Base-by-base conservation (phyloP, 1,140 invertebrate genomes). In the Drosophila asahinai region DNA sequence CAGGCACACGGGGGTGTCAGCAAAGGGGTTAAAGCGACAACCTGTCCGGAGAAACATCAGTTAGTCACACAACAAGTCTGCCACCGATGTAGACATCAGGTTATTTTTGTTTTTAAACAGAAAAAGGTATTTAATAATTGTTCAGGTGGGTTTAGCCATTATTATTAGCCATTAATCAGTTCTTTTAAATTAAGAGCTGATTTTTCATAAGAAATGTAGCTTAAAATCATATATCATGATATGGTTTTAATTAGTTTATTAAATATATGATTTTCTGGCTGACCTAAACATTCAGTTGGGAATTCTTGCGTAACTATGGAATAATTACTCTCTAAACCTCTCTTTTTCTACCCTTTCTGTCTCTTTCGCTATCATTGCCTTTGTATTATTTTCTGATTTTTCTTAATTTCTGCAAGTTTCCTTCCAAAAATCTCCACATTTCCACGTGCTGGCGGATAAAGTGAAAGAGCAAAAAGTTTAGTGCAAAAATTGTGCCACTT, bases 391-490 rank as follows among this genome's bases (percentile, higher is more conserved):
- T 84, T 68, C 73, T 66, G 77, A 65, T 40, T 73, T 67, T 54
- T 58, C 64, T 86, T 79, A 86, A 75, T 33, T 60, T 63, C 45
- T 72, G 36, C 51, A 30, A 63, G 33, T 59, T 74, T 84, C 63
- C 43, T 42, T 59, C 17, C 40, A 49, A 38, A 38, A 54, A 38
- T 14, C 2, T 55, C 4, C 17, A 14, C 30, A 63, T 17, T 52
- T 22, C 36, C 19, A 57, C n/a, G 17, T 42, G 30, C 54, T 30
- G 40, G 51, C 25, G 42, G 40, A 57, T 71, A 77, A 86, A 87
- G 80, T 86, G 83, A 86, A 86, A 86, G 79, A 86, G 80, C 72
- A 80, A 80, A 80, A 77, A 77, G 83, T 86, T 86, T 80, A 80
- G 79, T 82, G 64, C 70, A 64, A 63, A 82, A 86, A 66, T 86